A percentile compares a stretch with the other conserved stretches of the same genome.
Conservation (phyloP, 2,113 vertebrate genomes). For the Sorex araneus region DNA sequence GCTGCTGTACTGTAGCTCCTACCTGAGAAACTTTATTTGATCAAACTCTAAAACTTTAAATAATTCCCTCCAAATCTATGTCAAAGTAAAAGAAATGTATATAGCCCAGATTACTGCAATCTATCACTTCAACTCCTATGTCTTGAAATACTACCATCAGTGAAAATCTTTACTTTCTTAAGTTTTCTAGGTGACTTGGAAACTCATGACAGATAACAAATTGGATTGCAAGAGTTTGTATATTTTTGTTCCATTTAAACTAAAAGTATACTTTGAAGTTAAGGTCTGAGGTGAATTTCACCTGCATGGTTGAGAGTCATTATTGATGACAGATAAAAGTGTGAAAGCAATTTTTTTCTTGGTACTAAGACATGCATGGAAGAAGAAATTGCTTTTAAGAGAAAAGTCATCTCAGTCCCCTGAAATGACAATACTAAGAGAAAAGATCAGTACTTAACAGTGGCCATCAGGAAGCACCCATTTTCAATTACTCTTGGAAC, state of each 20-base stretch:
- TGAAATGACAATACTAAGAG: not conserved
- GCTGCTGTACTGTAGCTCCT: too few species aligned
- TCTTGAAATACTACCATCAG: conserved; percentile 12
- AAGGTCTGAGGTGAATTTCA: conserved; percentile 55
- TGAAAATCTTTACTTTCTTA: conserved; percentile 49
- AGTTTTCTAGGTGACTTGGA: conserved; percentile 27
- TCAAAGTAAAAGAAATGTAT: conserved; percentile 31
- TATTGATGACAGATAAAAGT: not conserved
- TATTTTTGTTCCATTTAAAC: conserved; percentile 27
- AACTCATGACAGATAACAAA: conserved; percentile 1
- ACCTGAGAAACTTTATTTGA: conserved; percentile 39
- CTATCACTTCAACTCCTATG: not conserved
- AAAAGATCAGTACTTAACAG: not conserved
- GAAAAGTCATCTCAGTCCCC: not conserved
- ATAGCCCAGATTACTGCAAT: not conserved
- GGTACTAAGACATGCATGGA: not conserved
- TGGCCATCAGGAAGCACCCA: not conserved
- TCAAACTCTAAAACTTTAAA: conserved; percentile 41
- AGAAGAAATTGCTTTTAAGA: conserved; percentile 30
- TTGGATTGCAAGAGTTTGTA: not conserved
- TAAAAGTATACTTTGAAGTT: conserved; percentile 22
- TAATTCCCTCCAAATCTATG: conserved; percentile 49
- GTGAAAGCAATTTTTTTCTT: conserved; percentile 52
- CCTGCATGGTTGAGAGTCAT: not conserved
- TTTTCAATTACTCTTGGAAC: conserved; percentile 9